A percentile compares a stretch with the other conserved stretches of the same genome.
phyloP scores from a whole-genome alignment of 2,797 vertebrate genomes.

The Lagothrix lagotricha region DNA sequence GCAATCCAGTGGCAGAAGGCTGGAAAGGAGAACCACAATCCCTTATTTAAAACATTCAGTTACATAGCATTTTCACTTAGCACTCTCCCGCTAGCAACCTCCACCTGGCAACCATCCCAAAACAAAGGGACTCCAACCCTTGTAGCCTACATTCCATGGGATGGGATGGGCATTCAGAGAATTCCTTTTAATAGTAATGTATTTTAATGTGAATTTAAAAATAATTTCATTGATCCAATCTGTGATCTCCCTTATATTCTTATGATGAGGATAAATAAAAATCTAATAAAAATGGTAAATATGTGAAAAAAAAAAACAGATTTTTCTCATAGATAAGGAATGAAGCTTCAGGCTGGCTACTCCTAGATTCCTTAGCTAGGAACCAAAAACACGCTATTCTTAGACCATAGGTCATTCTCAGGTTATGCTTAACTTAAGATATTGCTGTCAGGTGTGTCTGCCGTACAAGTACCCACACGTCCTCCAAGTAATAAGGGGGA shows the following conservation, averaged over 20 bases:
- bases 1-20: not conserved
- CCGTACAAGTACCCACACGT: not conserved
- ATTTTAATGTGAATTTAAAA: constrained; percentile 47
- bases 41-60: not conserved
- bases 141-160: not conserved
- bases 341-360: not conserved
- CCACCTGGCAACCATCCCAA: not conserved
- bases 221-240: not conserved
- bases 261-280: constrained; percentile 44
- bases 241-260: constrained; percentile 42
- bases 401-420: not conserved
- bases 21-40: not conserved
- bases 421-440: not conserved
- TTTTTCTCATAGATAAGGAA: not conserved
- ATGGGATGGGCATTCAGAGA: not conserved
- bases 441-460: not conserved
- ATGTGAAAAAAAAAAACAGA: too few species aligned
- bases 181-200: constrained; percentile 29
- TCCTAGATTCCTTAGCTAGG: not conserved
- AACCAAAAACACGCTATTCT: not conserved
- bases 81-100: not conserved
- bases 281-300: not conserved
- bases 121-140: not conserved
- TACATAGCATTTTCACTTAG: not conserved
- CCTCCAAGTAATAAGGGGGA: not conserved